Conservation (phyloP, 2,113 vertebrate species). For the Dipodomys ordii region DNA sequence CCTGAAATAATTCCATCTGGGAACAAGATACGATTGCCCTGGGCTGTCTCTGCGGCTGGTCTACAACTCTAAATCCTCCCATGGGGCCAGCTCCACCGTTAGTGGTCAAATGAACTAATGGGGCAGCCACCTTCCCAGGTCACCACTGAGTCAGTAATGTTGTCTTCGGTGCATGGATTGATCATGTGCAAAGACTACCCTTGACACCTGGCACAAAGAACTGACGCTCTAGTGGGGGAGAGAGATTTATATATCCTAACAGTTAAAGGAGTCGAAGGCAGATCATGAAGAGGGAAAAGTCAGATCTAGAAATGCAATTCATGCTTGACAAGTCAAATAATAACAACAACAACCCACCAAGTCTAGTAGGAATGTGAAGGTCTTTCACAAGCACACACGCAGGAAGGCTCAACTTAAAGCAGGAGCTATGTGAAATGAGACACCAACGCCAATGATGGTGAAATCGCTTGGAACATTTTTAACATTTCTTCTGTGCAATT, state of each 20-base stretch:
- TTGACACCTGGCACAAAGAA: not conserved
- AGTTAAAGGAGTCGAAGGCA: not conserved
- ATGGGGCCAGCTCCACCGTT: accelerated
- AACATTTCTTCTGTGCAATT: not conserved
- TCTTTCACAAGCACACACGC: not conserved
- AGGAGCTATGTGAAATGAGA: not conserved
- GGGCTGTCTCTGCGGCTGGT: not conserved
- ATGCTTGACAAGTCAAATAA: not conserved
- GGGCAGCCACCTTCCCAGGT: not conserved
- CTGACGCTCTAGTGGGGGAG: not conserved
- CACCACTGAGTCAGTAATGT: not conserved
- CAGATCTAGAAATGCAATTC: conserved; percentile 11
- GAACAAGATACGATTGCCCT: not conserved
- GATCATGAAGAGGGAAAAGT: not conserved
- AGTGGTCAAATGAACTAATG: not conserved
- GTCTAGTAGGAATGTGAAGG: not conserved
- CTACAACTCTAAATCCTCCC: not conserved
- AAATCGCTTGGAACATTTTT: not conserved
- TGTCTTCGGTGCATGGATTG: not conserved
- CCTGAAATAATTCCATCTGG: not conserved
- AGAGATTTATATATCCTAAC: not conserved
- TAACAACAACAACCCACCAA: not conserved
- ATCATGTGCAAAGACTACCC: not conserved
- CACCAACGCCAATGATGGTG: not conserved
- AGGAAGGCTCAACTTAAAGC: not conserved